phyloP scores from a whole-genome alignment of 1,140 invertebrate species.

The Sarcophaga bullata region DNA sequence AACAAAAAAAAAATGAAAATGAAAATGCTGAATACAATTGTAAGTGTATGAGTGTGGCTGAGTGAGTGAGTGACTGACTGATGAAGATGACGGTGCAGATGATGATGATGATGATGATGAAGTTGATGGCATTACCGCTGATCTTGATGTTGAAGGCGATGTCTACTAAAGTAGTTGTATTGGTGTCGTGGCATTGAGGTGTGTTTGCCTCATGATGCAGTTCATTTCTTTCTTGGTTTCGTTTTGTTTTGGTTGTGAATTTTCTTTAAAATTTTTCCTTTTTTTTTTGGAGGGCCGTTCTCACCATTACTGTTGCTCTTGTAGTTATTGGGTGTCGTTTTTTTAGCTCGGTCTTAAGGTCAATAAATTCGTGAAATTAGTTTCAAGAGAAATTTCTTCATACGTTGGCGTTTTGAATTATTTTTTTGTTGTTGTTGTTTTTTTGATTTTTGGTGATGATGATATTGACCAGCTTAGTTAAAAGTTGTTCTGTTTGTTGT shows the following conservation, averaged over 20 bases:
- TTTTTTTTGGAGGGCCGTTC: background rate
- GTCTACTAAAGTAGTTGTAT: background rate
- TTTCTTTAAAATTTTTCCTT: too few relatives aligned
- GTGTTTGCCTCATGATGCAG: background rate
- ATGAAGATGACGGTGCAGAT: background rate
- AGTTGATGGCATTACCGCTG: background rate
- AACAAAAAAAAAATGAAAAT: background rate
- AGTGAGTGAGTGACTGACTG: background rate
- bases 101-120: background rate
- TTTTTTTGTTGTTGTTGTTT: background rate
- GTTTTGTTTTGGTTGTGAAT: too few relatives aligned
- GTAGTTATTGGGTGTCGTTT: background rate
- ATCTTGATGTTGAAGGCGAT: background rate
- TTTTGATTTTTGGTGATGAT: background rate
- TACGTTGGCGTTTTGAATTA: background rate
- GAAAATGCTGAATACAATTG: background rate
- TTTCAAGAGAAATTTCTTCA: slow-evolving; percentile 7
- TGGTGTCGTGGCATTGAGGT: background rate
- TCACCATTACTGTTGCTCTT: background rate
- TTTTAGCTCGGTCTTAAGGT: background rate
- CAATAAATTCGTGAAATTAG: background rate
- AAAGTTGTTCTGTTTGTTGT: background rate
- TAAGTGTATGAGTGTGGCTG: background rate
- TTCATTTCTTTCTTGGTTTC: too few relatives aligned
- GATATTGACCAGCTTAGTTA: background rate